Evolutionary conservation across 2,797 vertebrate genomes (phyloP).

Genomic region (Pangasius krempfi): DNA sequence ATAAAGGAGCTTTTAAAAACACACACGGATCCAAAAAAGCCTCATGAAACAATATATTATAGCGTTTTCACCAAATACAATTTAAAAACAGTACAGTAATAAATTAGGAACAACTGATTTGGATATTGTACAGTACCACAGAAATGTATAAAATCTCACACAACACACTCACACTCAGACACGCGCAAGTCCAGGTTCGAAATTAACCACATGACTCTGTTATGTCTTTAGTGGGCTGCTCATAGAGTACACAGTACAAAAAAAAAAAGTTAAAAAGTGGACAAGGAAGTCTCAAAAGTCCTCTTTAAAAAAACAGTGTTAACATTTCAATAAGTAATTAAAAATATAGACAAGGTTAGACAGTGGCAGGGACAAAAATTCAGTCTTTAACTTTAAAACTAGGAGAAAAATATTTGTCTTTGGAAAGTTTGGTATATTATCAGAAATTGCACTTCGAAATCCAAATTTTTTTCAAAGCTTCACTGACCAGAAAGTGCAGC

Average conservation of each 20-base stretch:
- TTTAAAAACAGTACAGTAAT: conserved; percentile 32
- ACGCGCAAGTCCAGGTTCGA: conserved; percentile 10
- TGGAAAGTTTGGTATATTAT: conserved; percentile 59
- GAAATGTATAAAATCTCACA: conserved; percentile 40
- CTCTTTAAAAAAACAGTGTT: conserved; percentile 24
- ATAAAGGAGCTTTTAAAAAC: not conserved
- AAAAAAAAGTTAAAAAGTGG: conserved; percentile 11
- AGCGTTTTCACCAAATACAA: conserved; percentile 28
- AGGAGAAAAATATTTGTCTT: not conserved
- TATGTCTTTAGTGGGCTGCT: conserved; percentile 20
- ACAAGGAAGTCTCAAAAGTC: conserved; percentile 22
- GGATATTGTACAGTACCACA: conserved; percentile 17
- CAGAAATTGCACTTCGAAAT: conserved; percentile 66
- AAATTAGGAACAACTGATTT: conserved; percentile 44
- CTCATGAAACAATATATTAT: conserved; percentile 37
- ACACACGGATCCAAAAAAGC: not conserved
- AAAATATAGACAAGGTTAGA: not conserved
- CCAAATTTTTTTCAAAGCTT: conserved; percentile 7
- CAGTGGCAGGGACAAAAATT: not conserved
- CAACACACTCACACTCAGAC: conserved; percentile 30
- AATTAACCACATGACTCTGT: conserved; percentile 11
- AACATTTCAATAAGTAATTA: not conserved
- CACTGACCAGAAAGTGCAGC: conserved; percentile 26
- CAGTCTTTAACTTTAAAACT: not conserved
- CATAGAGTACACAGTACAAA: conserved; percentile 20